These are phyloP conservation scores for Drosophila kepulauana DNA, from an alignment of 1,140 invertebrate genomes.

Conservation along the genomic window DNA sequence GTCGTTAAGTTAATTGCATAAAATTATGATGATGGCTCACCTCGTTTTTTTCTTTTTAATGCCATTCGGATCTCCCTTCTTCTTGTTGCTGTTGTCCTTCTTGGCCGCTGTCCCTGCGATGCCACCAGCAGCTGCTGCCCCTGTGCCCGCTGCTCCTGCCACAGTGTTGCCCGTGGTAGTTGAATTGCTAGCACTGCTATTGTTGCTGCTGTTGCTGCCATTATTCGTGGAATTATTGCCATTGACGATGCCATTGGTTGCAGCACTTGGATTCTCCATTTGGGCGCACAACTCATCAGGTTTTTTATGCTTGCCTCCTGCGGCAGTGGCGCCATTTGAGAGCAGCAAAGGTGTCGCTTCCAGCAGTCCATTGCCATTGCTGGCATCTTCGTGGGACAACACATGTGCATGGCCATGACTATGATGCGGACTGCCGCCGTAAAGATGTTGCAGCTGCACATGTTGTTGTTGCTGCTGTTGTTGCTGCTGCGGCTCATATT, in stretches of 20 bases:
- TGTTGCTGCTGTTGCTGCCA: constrained; percentile 33
- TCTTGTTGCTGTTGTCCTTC: constrained; percentile 90
- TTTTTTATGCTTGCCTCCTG: constrained; percentile 70
- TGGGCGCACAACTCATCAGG: constrained; percentile 71
- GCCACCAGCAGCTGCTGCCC: constrained; percentile 7
- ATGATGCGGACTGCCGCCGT: constrained; percentile 73
- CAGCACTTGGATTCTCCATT: constrained; percentile 44
- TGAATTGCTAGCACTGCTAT: constrained; percentile 14
- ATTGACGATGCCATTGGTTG: constrained; percentile 48
- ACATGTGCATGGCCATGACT: constrained; percentile 35
- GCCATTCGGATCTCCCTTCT: constrained; percentile 94
- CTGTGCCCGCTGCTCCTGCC: constrained; percentile 9
- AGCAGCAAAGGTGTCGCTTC: constrained; percentile 50
- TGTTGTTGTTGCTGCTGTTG: constrained; percentile 65
- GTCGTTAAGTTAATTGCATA: constrained; percentile 75
- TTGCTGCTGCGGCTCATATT: constrained; percentile 70
- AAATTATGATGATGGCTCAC: constrained; percentile 85
- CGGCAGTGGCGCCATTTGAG: constrained; percentile 40
- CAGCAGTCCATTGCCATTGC: constrained; percentile 61
- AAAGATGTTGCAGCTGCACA: constrained; percentile 65
- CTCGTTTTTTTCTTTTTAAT: constrained; percentile 98
- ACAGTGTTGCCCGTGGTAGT: constrained; percentile 4
- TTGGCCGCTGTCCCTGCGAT: constrained; percentile 57
- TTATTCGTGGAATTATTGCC: constrained; percentile 2
- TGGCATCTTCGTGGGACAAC: constrained; percentile 43